Evolutionary conservation across 2,113 vertebrate species (phyloP).

Genomic region (Odobenus rosmarus): DNA sequence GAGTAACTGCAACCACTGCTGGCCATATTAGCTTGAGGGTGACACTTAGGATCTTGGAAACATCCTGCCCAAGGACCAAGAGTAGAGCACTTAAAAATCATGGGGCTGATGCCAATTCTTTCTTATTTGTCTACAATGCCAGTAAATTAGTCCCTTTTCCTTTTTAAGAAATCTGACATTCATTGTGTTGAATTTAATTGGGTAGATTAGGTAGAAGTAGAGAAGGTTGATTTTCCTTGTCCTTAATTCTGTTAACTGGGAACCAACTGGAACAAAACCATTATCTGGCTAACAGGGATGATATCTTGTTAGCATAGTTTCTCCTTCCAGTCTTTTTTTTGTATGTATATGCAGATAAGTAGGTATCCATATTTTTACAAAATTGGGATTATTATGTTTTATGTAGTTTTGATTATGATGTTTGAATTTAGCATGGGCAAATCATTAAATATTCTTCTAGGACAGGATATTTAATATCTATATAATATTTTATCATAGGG

Average conservation of each 20-base stretch:
- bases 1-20: background rate
- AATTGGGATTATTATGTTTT: background rate
- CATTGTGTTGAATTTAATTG: background rate
- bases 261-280: background rate
- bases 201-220: background rate
- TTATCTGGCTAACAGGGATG: background rate
- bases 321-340: background rate
- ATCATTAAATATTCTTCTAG: constrained; percentile 12
- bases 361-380: background rate
- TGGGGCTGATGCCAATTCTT: background rate
- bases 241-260: background rate
- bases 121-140: background rate
- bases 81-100: background rate
- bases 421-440: background rate
- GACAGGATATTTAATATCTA: background rate
- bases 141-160: background rate
- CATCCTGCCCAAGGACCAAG: background rate
- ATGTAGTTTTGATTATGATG: background rate
- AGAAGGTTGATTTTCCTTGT: background rate
- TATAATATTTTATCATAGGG: background rate
- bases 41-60: background rate
- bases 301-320: background rate
- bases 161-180: background rate
- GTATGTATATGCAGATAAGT: background rate
- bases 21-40: background rate